Conservation (phyloP, 2,113 vertebrate species). For the Oryzias melastigma region DNA sequence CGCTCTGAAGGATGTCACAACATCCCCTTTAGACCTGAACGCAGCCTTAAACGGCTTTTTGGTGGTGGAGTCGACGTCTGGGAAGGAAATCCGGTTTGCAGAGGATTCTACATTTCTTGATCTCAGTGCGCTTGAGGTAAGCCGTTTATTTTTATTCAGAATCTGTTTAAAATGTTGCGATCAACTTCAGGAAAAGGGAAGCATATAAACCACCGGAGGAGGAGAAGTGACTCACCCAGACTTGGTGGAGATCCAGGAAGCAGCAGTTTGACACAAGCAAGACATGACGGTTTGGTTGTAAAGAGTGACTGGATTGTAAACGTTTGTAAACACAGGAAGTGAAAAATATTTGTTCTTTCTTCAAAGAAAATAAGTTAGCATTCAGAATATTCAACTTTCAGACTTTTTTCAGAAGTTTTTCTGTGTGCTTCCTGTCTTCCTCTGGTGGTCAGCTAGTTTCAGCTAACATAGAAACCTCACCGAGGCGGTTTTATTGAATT, state of each 20-base stretch:
- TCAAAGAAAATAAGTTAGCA: no score
- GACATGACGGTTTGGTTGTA: constrained; percentile 35
- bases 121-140: constrained; percentile 61
- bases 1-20: constrained; percentile 19
- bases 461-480: background rate
- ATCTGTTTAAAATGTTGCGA: constrained; percentile 60
- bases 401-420: background rate
- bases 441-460: no score
- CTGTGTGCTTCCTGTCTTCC: no score
- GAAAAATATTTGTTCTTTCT: no score
- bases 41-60: constrained; percentile 24
- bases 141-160: constrained; percentile 50
- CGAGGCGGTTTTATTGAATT: background rate
- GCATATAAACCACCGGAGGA: constrained; percentile 23
- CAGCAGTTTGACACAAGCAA: constrained; percentile 34
- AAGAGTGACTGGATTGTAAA: constrained; percentile 15
- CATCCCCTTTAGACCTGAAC: constrained; percentile 17
- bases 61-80: constrained; percentile 28
- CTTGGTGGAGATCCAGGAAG: constrained; percentile 40
- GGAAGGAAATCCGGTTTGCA: constrained; percentile 33
- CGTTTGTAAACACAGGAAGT: constrained; percentile 25
- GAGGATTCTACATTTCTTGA: constrained; percentile 18
- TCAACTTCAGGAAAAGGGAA: constrained; percentile 53
- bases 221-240: constrained; percentile 19
- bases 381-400: background rate